phyloP scores from a whole-genome alignment of 2,888 invertebrate genomes.

The Polyommatus iphigenia region DNA sequence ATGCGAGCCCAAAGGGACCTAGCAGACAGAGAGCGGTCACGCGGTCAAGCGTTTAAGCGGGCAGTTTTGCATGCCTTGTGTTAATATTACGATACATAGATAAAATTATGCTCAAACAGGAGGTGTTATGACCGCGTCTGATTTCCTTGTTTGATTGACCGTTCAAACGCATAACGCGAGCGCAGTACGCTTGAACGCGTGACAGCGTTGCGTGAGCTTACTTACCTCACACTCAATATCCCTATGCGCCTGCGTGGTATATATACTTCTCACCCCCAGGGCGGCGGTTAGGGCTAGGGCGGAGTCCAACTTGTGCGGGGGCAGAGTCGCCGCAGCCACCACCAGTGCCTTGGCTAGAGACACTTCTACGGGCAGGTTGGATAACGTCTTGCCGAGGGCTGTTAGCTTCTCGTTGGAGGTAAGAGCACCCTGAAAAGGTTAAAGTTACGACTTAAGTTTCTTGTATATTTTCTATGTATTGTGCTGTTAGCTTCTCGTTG shows the following conservation, averaged over 20 bases:
- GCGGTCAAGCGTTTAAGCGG: too few species aligned
- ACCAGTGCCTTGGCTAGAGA: slow-evolving; percentile 97
- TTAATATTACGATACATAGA: too few species aligned
- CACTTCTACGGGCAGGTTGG: slow-evolving; percentile 96
- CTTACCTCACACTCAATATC: slow-evolving; percentile 89
- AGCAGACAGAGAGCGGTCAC: too few species aligned
- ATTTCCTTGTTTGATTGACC: too few species aligned
- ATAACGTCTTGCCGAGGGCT: slow-evolving; percentile 90
- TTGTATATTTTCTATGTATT: too few species aligned
- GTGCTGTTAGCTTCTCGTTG: slow-evolving; percentile 87
- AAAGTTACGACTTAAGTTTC: background rate
- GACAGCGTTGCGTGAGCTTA: too few species aligned
- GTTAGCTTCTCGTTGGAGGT: slow-evolving; percentile 90
- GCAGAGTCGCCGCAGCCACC: slow-evolving; percentile 93
- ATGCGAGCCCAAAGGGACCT: too few species aligned
- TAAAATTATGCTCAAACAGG: too few species aligned
- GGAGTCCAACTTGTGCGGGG: slow-evolving; percentile 85
- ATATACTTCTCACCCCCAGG: slow-evolving; percentile 95
- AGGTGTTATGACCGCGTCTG: too few species aligned
- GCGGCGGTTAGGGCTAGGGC: slow-evolving; percentile 94
- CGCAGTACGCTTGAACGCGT: too few species aligned
- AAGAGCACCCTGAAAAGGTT: slow-evolving; percentile 84
- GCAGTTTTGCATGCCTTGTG: too few species aligned
- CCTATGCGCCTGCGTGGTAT: slow-evolving; percentile 92
- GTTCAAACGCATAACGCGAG: too few species aligned